Conservation (phyloP, 2,888 invertebrate species). For the Lycia hirtaria region DNA sequence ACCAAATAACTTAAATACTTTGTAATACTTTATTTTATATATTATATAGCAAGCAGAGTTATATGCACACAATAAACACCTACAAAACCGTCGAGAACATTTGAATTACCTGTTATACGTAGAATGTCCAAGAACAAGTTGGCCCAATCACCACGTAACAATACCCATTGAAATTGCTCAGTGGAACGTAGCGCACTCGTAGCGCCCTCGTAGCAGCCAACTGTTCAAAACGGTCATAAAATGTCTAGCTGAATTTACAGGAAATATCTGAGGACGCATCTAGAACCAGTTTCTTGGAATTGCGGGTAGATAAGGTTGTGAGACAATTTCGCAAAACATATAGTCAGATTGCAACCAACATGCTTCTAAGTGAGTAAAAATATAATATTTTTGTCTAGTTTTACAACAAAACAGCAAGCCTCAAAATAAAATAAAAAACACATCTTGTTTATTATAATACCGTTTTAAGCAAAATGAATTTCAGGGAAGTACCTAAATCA, state of each 20-base stretch:
- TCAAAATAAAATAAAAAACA: too few species aligned
- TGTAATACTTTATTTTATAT: too few species aligned
- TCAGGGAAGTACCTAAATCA: conserved; percentile 50
- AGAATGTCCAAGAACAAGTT: conserved; percentile 53
- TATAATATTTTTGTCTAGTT: too few species aligned
- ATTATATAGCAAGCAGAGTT: too few species aligned
- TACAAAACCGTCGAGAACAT: conserved; percentile 2
- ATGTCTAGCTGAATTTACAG: conserved; percentile 28
- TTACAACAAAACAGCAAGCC: background rate
- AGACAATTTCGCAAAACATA: too few species aligned
- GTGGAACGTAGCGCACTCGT: conserved; percentile 50
- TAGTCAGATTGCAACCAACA: too few species aligned
- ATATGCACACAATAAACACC: background rate
- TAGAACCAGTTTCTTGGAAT: background rate
- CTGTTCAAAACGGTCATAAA: too few species aligned
- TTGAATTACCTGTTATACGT: conserved; percentile 40
- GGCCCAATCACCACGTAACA: conserved; percentile 59
- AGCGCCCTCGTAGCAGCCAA: conserved; percentile 39
- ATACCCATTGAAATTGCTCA: conserved; percentile 58
- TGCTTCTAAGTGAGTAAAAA: too few species aligned
- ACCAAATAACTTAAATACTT: too few species aligned
- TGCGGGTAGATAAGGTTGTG: background rate
- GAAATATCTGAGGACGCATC: background rate
- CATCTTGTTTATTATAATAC: too few species aligned
- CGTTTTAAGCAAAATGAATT: background rate